phyloP scores from a whole-genome alignment of 1,140 invertebrate species.

The Uloborus diversus region DNA sequence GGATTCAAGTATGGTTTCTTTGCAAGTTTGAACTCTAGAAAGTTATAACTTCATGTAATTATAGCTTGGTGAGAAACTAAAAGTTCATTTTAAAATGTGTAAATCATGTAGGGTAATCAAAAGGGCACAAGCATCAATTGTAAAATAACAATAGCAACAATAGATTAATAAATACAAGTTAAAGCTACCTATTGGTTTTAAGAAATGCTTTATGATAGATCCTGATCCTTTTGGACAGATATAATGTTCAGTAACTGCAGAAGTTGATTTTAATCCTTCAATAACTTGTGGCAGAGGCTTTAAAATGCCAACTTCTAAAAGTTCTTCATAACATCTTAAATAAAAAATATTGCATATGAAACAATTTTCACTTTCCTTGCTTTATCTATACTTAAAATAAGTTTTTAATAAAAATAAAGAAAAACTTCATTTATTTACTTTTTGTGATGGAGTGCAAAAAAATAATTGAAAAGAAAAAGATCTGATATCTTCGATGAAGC shows the following conservation, averaged over 20 bases:
- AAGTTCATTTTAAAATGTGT: background rate
- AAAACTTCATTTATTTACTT: background rate
- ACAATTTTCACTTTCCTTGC: background rate
- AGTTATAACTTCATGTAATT: background rate
- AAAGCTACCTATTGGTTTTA: background rate
- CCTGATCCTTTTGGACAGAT: conserved; percentile 27
- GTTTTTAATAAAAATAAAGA: background rate
- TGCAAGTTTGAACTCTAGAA: background rate
- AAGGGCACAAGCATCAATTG: background rate
- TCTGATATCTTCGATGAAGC: background rate
- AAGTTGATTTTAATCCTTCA: conserved; percentile 13
- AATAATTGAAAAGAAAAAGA: background rate
- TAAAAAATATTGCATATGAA: background rate
- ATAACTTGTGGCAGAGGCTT: conserved; percentile 10
- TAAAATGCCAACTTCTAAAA: conserved; percentile 14
- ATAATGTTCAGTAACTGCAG: background rate
- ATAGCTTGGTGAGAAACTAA: background rate
- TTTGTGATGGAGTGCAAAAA: background rate
- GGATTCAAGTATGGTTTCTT: too few relatives aligned
- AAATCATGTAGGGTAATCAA: background rate
- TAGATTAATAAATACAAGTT: background rate
- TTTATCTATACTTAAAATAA: background rate
- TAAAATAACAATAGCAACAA: background rate
- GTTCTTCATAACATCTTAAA: conserved; percentile 14
- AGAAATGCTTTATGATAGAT: conserved; percentile 38